Evolutionary conservation across 2,797 vertebrate species (phyloP), one percentile per base, ranked within the genome.

Genomic region (Austrolebias charrua): DNA sequence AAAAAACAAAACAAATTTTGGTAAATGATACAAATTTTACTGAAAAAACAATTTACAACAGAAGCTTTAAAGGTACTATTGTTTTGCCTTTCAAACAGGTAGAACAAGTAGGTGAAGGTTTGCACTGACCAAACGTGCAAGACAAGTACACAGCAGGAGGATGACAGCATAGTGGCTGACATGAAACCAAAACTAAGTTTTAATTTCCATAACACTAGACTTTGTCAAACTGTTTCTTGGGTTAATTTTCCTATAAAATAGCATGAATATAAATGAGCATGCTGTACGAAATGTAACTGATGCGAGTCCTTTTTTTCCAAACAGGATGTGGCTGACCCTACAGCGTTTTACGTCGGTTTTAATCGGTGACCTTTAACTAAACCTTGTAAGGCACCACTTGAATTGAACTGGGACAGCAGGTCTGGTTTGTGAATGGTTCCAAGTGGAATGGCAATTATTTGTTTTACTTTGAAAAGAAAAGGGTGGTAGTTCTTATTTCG

Each of bases 321-420:
- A 51, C 44, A 43, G n/a, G 29, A 72, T 33, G 43, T 11, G 19
- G 40, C 7, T 66, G 48, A 13, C 59, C 57, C 31, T 57, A 14
- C 31, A 49, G 47, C 10, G 14, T 59, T 55, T 53, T 12, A 63
- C 47, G 49, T n/a, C 35, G 44, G 40, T 72, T 74, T 63, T 46
- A 57, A 38, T 58, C n/a, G 45, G 53, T 65, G 10, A 51, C 31
- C 42, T 42, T 69, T 50, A 47, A 73, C 31, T 46, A 62, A 71
- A 68, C 76, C 71, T 70, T 61, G 52, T 86, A 89, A 90, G 88
- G 84, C 86, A 88, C 85, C 85, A 82, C 61, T 85, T 80, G 51
- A 84, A 63, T 78, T 63, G 64, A 60, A 76, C 77, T 5, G 49
- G 59, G 24, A 24, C 43, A 63, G 18, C 29, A 16, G 42, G 57